Percentiles rank a stretch among this genome's conserved stretches.
Evolutionary conservation across 2,888 invertebrate genomes (phyloP).

Genomic region (Hirtodrosophila alboralis): DNA sequence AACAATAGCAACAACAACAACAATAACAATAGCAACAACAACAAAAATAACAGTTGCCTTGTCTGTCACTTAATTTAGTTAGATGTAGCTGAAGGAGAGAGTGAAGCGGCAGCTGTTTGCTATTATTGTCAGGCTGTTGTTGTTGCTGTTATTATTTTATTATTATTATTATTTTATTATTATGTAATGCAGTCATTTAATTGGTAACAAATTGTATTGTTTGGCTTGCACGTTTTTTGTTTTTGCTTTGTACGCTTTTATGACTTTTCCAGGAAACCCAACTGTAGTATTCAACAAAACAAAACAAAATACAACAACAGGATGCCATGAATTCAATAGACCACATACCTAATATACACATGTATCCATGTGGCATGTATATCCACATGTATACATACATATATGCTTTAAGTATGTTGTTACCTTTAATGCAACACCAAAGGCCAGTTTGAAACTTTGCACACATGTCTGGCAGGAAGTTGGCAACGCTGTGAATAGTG

Average conservation of each 20-base stretch:
- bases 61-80: conserved; percentile 63
- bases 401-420: conserved; percentile 40
- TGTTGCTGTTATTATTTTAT: conserved; percentile 39
- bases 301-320: conserved; percentile 25
- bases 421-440: conserved; percentile 41
- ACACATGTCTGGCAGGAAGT: background rate
- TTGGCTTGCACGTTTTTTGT: conserved; percentile 58
- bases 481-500: too few relatives aligned
- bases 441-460: background rate
- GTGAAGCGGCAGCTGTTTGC: conserved; percentile 36
- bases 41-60: conserved; percentile 38
- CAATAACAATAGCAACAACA: conserved; percentile 33
- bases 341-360: conserved; percentile 26
- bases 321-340: conserved; percentile 1
- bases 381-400: conserved; percentile 12
- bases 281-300: conserved; percentile 34
- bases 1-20: conserved; percentile 33
- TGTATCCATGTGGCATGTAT: conserved; percentile 22
- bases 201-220: conserved; percentile 79
- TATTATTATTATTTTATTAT: conserved; percentile 64
- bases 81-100: too few relatives aligned
- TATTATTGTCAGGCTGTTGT: conserved; percentile 29
- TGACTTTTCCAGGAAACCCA: conserved; percentile 71
- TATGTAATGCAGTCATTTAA: conserved; percentile 76
- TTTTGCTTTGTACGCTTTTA: conserved; percentile 64